Evolutionary conservation across 2,888 invertebrate genomes (phyloP), one percentile per base, ranked within the genome.

Genomic region (Pseudococcus jackbeardsleyi): DNA sequence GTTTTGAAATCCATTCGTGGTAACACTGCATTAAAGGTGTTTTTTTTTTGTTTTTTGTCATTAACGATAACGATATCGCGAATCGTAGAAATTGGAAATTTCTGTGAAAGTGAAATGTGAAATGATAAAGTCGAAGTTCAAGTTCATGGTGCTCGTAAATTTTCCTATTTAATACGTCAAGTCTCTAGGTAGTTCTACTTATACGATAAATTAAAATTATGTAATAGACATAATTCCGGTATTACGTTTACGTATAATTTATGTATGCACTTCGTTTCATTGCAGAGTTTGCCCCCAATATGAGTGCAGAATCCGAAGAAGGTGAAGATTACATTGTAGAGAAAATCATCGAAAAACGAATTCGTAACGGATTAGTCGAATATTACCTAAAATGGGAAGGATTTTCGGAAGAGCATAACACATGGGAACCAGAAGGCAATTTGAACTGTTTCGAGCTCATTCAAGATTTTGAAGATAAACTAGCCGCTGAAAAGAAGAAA

Each of bases 381-480:
- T 89, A 89, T 85, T 89, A 48, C 33, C 22, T 89, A 0, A 89
- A 89, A 87, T 89, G 89, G 89, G 82, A 88, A 59, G 89, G 89
- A 42, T 89, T 64, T 88, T 85, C 54, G 77, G 90, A 90, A 91
- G 95, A 95, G 85, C 97, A 98, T 90, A 98, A 98, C 91, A 98
- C 98, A 11, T 98, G 98, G 98, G 98, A 98, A 91, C 98, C 98
- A 0, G 96, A 96, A 90, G 96, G 96, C 90, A 97, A 97, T 91
- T 92, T 98, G 0, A 97, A 97, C 91, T 98, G 97, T 91, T 97
- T 97, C 0, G 96, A 96, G 90, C 92, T 97, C 79, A 96, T 97
- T 90, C 94, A 95, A 89, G 95, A 96, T 0, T 97, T 95, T 91
- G 97, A 98, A 91, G 96, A 96, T 15, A 95, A 95, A 0, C 93